A percentile compares a stretch with the other conserved stretches of the same genome.
Conservation (phyloP, 2,797 vertebrate species). For the Enteromius unitaeniatus region DNA sequence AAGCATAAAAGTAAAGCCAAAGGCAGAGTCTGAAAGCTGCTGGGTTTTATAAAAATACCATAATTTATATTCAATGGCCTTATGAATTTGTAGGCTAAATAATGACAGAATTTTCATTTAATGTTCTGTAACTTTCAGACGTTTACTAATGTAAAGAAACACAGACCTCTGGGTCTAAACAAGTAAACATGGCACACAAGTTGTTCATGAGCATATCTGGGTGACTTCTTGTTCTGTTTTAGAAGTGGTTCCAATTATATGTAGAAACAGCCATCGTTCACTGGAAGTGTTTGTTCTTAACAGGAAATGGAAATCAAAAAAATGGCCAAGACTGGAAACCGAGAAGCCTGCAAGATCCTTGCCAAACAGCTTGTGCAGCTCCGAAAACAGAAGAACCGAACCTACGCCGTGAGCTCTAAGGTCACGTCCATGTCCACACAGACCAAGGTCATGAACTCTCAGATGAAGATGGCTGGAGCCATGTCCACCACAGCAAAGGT, state of each 20-base stretch:
- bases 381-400: slow-evolving; percentile 94
- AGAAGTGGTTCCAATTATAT: neutral
- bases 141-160: slow-evolving; percentile 70
- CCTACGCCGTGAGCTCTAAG: slow-evolving; percentile 97
- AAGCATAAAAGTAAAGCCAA: neutral
- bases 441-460: slow-evolving; percentile 97
- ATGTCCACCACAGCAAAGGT: slow-evolving; percentile 97
- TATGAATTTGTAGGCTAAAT: neutral
- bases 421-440: slow-evolving; percentile 98
- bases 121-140: slow-evolving; percentile 39
- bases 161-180: slow-evolving; percentile 40
- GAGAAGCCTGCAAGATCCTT: slow-evolving; percentile 93
- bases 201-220: neutral
- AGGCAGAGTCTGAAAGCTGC: neutral
- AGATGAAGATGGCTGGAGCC: slow-evolving; percentile 99
- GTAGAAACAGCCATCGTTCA: neutral
- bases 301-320: slow-evolving; percentile 99
- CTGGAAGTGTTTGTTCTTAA: slow-evolving; percentile 14
- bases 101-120: neutral
- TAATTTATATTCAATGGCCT: neutral
- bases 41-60: neutral
- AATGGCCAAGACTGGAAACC: slow-evolving; percentile 97
- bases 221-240: neutral
- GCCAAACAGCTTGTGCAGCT: slow-evolving; percentile 96
- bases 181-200: slow-evolving; percentile 32